phyloP scores from a whole-genome alignment of 2,888 invertebrate genomes.

The Perithous albicinctus region DNA sequence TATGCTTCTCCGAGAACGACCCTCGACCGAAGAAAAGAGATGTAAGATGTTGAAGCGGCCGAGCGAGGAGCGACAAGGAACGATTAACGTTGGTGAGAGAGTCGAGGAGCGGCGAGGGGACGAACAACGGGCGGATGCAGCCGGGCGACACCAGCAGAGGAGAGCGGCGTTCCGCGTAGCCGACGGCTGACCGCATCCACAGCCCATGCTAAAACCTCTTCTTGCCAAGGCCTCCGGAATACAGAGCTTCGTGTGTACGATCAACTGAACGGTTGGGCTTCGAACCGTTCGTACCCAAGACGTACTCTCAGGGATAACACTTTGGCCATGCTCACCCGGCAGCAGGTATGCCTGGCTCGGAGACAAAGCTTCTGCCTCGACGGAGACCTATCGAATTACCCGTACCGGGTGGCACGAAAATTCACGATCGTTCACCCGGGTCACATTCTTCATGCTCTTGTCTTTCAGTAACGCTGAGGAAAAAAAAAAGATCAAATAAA shows the following conservation, averaged over 20 bases:
- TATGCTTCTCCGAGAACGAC: slow-evolving; percentile 37
- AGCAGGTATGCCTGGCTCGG: slow-evolving; percentile 45
- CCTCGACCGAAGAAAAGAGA: slow-evolving; percentile 47
- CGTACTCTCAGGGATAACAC: slow-evolving; percentile 21
- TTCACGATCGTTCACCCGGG: slow-evolving; percentile 10
- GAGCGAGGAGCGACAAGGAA: slow-evolving; percentile 49
- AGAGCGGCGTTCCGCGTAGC: slow-evolving; percentile 61
- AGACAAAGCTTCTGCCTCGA: slow-evolving; percentile 42
- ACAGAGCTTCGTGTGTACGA: background rate
- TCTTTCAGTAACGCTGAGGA: background rate
- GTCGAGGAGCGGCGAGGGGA: slow-evolving; percentile 50
- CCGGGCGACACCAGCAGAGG: slow-evolving; percentile 58
- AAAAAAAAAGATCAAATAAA: background rate
- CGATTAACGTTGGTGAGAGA: slow-evolving; percentile 23
- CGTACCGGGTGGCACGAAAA: slow-evolving; percentile 40
- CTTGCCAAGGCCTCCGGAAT: slow-evolving; percentile 46
- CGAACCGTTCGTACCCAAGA: background rate
- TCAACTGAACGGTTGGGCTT: slow-evolving; percentile 1
- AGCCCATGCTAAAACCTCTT: slow-evolving; percentile 12
- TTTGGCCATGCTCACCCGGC: background rate
- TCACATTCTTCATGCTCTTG: background rate
- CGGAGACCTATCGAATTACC: slow-evolving; percentile 42
- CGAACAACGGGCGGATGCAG: slow-evolving; percentile 67
- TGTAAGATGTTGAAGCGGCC: slow-evolving; percentile 9
- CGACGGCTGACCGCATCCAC: slow-evolving; percentile 64